A percentile compares a stretch with the other conserved stretches of the same genome.
phyloP scores from a whole-genome alignment of 2,113 vertebrate genomes.

The Phrynocephalus versicolor region DNA sequence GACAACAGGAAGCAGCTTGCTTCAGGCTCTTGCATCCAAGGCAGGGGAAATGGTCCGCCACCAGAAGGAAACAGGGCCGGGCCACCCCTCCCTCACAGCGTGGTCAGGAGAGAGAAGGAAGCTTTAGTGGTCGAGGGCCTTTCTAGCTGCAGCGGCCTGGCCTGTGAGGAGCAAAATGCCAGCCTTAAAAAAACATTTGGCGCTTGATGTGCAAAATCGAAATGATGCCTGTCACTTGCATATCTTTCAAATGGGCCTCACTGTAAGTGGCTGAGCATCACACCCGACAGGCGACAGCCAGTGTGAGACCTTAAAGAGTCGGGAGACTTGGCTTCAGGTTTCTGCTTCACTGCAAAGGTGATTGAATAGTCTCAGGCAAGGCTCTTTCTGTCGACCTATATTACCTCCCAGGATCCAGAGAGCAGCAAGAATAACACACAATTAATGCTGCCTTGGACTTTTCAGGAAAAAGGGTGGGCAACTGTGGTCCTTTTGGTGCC shows the following conservation, averaged over 20 bases:
- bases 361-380: background rate
- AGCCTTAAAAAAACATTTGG: background rate
- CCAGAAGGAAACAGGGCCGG: background rate
- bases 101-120: background rate
- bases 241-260: background rate
- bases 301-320: background rate
- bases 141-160: background rate
- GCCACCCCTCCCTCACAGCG: background rate
- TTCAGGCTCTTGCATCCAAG: background rate
- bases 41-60: too few relatives aligned
- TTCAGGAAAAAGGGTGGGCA: background rate
- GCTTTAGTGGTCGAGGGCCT: background rate
- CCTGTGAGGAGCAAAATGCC: background rate
- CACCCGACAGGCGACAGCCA: background rate
- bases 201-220: background rate
- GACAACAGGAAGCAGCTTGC: too few relatives aligned
- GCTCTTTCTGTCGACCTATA: background rate
- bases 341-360: background rate
- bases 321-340: too few relatives aligned
- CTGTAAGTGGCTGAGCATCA: background rate
- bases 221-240: background rate
- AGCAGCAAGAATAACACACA: too few relatives aligned
- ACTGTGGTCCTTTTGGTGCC: too few relatives aligned
- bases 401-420: too few relatives aligned
- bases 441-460: background rate